These are phyloP conservation scores for Amphiprion clarkii DNA, from an alignment of 2,797 vertebrate genomes.

Conservation along the genomic window DNA sequence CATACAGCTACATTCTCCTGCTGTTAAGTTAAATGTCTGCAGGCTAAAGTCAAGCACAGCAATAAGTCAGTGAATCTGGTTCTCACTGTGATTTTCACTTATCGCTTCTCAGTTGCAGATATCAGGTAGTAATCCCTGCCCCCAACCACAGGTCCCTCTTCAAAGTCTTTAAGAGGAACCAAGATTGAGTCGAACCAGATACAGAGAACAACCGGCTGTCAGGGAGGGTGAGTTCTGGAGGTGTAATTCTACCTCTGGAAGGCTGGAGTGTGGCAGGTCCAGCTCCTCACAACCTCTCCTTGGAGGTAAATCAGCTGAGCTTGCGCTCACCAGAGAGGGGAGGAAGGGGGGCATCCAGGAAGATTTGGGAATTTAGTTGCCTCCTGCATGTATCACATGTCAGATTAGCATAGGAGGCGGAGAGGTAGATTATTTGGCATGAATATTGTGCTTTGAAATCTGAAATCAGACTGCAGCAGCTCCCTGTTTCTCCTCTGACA, in stretches of 20 bases:
- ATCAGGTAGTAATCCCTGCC: not conserved
- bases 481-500: slow-evolving; percentile 56
- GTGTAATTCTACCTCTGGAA: slow-evolving; percentile 65
- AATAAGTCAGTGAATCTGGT: not conserved
- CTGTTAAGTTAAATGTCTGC: slow-evolving; percentile 10
- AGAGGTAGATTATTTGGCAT: slow-evolving; percentile 66
- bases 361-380: slow-evolving; percentile 26
- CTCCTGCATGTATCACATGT: slow-evolving; percentile 60
- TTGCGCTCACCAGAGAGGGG: slow-evolving; percentile 11
- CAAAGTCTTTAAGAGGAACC: slow-evolving; percentile 22
- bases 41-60: slow-evolving; percentile 14
- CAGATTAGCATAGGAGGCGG: slow-evolving; percentile 70
- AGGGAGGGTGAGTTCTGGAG: slow-evolving; percentile 51
- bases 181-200: slow-evolving; percentile 32
- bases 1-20: slow-evolving; percentile 9
- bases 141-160: slow-evolving; percentile 3
- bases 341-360: not conserved
- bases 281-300: slow-evolving; percentile 46
- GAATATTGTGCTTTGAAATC: slow-evolving; percentile 72
- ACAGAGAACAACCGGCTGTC: slow-evolving; percentile 27
- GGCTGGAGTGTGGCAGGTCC: slow-evolving; percentile 58
- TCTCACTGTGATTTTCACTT: not conserved
- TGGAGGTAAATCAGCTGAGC: slow-evolving; percentile 50
- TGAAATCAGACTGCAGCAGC: slow-evolving; percentile 54
- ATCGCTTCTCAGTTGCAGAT: not conserved